Evolutionary conservation across 2,888 invertebrate genomes (phyloP).

Genomic region (Allygus modestus): DNA sequence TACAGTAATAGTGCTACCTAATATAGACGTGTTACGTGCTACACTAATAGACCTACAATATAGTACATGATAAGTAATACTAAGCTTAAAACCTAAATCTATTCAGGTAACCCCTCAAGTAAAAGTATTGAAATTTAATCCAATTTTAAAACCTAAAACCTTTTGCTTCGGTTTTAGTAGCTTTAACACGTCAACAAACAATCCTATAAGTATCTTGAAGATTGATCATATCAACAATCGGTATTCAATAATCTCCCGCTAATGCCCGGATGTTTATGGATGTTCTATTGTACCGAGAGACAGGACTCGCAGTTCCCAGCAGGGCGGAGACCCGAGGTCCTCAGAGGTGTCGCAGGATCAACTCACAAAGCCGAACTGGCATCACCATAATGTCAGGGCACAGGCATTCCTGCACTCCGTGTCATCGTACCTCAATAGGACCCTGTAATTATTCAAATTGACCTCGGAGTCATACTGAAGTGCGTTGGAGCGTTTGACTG

Average conservation of each 20-base stretch:
- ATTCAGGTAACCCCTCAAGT: no score
- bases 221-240: neutral
- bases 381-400: slow-evolving; percentile 38
- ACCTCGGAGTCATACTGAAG: neutral
- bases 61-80: no score
- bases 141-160: no score
- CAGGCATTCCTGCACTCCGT: slow-evolving; percentile 25
- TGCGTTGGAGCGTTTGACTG: slow-evolving; percentile 13
- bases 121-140: no score
- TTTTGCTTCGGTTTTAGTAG: no score
- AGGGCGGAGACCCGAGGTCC: slow-evolving; percentile 11
- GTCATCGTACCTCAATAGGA: slow-evolving; percentile 44
- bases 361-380: neutral
- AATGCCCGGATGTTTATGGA: slow-evolving; percentile 41
- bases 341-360: neutral
- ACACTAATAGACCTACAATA: no score
- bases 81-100: no score
- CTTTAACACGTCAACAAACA: no score
- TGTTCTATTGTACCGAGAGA: neutral
- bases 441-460: slow-evolving; percentile 46
- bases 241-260: slow-evolving; percentile 27
- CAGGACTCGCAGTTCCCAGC: neutral
- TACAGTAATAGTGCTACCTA: no score
- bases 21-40: no score
- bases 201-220: neutral